Base-by-base conservation (phyloP, 2,797 vertebrate species). In the Falco naumanni region DNA sequence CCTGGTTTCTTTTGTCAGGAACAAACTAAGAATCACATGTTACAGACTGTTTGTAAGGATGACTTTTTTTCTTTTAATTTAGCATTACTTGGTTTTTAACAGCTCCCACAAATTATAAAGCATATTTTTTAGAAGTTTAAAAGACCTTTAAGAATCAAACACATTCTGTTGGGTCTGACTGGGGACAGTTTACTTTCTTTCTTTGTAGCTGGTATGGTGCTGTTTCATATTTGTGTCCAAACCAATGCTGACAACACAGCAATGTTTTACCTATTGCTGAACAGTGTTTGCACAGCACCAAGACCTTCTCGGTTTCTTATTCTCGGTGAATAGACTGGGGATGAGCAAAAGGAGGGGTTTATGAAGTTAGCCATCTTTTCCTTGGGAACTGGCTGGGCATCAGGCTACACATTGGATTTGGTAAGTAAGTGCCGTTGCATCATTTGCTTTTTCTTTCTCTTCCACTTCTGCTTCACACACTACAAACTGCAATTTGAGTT, bases 361-460 rank as follows among this genome's bases (percentile, higher is more conserved):
- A 57, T 5, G 28, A 34, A 1, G 5, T 68, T 51, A 83, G 6
- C 13, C 11, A 28, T 28, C 21, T 57, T 60, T 47, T 41, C 9
- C 21, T 25, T 51, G 54, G 39, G 54, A 64, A 22, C 22, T 48
- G 5, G 6, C 13, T 66, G 33, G 12, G 6, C 48, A 31, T 22
- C 0, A 1, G 10, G 7, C 9, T 59, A 39, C 13, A 5, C 0
- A 0, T 77, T 17, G 24, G 12, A 59, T 9, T 6, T 45, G 7
- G 22, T 34, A 25, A 34, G 41, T 37, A 37, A 37, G 37, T 37
- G 37, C 37, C 37, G 37, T 37, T 37, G 37, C 37, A 37, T 37
- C 37, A 37, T 37, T 37, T 37, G 37, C 10, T 37, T 37, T 37
- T 37, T 37, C 37, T 37, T 37, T 37, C 37, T 37, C 37, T 37